These are phyloP conservation scores for Octopus bimaculoides DNA, from an alignment of 1,140 invertebrate genomes.

Conservation along the genomic window DNA sequence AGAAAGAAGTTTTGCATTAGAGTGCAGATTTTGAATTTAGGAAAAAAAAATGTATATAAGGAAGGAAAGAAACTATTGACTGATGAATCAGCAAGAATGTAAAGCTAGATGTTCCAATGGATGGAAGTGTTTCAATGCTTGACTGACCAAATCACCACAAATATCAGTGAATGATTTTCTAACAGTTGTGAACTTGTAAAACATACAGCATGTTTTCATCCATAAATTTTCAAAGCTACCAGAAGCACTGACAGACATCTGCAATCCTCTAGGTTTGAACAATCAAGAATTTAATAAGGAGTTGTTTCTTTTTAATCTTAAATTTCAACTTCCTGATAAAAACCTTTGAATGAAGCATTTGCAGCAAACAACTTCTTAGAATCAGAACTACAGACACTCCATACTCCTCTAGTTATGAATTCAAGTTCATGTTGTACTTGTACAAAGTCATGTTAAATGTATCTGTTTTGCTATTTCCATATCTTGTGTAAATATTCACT, in stretches of 20 bases:
- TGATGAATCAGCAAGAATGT: neutral
- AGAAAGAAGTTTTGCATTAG: neutral
- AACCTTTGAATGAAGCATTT: no score
- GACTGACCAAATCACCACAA: neutral
- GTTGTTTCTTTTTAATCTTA: no score
- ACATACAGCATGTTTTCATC: neutral
- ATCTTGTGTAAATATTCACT: no score
- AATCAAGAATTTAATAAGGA: neutral
- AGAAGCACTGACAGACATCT: neutral
- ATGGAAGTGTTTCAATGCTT: neutral
- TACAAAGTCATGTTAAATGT: no score
- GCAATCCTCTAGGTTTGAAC: neutral
- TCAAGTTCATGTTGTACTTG: no score
- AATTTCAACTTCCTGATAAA: no score
- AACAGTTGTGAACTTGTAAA: neutral
- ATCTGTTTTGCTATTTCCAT: no score
- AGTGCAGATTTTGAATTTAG: neutral
- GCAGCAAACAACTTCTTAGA: no score
- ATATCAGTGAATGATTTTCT: neutral
- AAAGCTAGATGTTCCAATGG: neutral
- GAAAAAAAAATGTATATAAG: neutral
- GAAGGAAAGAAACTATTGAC: neutral
- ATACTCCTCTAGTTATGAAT: no score
- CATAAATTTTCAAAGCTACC: neutral
- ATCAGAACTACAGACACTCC: no score